A percentile compares a stretch with the other conserved stretches of the same genome.
These are phyloP conservation scores for Callitettix versicolor DNA, from an alignment of 1,140 invertebrate genomes.

Conservation along the genomic window DNA sequence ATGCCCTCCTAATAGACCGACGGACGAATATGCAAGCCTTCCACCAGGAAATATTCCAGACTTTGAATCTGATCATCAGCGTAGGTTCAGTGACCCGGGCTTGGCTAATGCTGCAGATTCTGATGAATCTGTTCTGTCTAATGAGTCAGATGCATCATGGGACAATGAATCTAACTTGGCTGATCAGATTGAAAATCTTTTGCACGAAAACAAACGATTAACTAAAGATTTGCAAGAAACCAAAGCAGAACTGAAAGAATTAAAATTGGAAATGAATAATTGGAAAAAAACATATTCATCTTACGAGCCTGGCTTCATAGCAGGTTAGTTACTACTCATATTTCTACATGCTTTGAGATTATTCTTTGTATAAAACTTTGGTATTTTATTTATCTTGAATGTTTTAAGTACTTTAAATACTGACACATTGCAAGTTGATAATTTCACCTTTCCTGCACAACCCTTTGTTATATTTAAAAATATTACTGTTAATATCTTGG, in stretches of 20 bases:
- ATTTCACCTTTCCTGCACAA: no score
- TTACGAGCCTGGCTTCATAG: slow-evolving; percentile 11
- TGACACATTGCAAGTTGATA: no score
- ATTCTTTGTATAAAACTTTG: no score
- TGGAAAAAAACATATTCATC: background rate
- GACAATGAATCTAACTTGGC: background rate
- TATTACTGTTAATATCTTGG: no score
- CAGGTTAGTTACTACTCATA: slow-evolving; percentile 4
- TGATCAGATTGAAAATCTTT: slow-evolving; percentile 14
- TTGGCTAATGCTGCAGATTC: slow-evolving; percentile 17
- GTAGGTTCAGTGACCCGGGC: slow-evolving; percentile 22
- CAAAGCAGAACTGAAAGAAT: slow-evolving; percentile 16
- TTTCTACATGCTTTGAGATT: no score
- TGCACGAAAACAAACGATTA: slow-evolving; percentile 19
- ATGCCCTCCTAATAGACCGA: background rate
- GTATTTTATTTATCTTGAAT: no score
- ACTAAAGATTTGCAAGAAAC: slow-evolving; percentile 17
- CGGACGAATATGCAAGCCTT: slow-evolving; percentile 21
- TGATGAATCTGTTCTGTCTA: slow-evolving; percentile 13
- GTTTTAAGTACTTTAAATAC: no score
- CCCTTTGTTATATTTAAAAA: no score
- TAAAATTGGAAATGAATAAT: slow-evolving; percentile 16
- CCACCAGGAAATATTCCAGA: slow-evolving; percentile 19
- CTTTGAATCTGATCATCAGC: slow-evolving; percentile 18
- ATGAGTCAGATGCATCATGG: slow-evolving; percentile 5